Percentiles rank a stretch among this genome's conserved stretches.
Evolutionary conservation across 2,888 invertebrate species (phyloP).

Genomic region (Sinotaia quadrata): DNA sequence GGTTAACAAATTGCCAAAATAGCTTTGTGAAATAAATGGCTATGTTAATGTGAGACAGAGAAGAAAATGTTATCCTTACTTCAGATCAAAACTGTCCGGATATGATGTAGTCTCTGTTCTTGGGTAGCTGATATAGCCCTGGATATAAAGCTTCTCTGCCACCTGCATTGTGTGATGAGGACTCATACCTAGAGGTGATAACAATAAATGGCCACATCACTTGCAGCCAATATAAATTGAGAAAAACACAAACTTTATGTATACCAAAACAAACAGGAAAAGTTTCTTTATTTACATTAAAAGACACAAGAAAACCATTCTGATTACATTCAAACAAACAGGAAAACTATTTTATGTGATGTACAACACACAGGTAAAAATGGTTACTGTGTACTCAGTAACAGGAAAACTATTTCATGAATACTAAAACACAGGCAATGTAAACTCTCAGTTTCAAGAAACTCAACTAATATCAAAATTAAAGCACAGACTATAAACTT

Average conservation of each 20-base stretch:
- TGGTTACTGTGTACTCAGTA: too few species aligned
- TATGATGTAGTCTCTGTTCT: constrained; percentile 98
- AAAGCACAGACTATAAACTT: too few species aligned
- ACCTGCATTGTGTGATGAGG: constrained; percentile 75
- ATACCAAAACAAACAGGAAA: too few species aligned
- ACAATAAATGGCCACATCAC: not conserved
- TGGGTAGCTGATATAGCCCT: constrained; percentile 98
- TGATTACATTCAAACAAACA: not conserved
- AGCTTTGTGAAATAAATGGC: too few species aligned
- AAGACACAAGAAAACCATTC: not conserved
- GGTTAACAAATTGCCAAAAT: too few species aligned
- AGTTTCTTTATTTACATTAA: not conserved
- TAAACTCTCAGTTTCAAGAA: too few species aligned
- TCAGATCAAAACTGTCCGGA: constrained; percentile 93
- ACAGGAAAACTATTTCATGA: too few species aligned
- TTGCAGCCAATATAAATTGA: not conserved
- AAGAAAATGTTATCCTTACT: constrained; percentile 64
- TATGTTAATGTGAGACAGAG: too few species aligned
- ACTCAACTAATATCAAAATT: too few species aligned
- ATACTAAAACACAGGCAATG: too few species aligned
- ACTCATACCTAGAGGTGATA: constrained; percentile 64
- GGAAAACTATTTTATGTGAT: not conserved
- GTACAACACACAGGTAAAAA: not conserved
- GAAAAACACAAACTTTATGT: too few species aligned
- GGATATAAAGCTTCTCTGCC: constrained; percentile 91